Base-by-base conservation (phyloP, 2,888 invertebrate species). In the Sinhomidia bicolor region DNA sequence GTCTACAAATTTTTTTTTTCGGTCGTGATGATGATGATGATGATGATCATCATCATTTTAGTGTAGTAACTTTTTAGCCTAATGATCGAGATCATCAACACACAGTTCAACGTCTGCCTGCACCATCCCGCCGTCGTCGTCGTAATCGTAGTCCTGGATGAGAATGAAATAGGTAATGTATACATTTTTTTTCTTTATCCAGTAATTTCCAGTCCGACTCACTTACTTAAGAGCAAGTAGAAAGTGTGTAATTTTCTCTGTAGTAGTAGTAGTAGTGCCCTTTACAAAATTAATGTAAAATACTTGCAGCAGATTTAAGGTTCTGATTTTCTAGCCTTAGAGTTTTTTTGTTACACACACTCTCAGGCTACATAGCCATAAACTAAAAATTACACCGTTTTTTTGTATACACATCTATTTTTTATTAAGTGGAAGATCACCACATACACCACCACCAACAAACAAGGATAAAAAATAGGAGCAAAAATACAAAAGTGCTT, bases 61-160 rank as follows among this genome's bases (percentile, higher is more conserved):
- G 60, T n/a, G 9, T 36, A 80, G 79, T 57, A 32, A 60, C 60
- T 41, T 80, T 80, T 17, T 41, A 36, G 79, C 54, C 65, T 83
- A 83, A 83, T 83, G 83, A 83, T 83, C 83, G 57, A 71, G 83
- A 83, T 83, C 83, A 83, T 83, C 83, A 83, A 71, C 26, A 71
- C 23, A 47, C 47, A 44, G 44, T 14, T 9, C n/a, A 81, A 20
- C 83, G 83, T 83, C 68, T 68, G 68, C 68, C 71, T 83, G 71
- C 83, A 83, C 23, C 65, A 65, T 65, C 29, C 81, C 47, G 65
- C 17, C 80, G 41, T 60, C 60, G 41, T 80, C 36, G 36, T 36
- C 47, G 65, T n/a, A 60, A 23, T 60, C 60, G 41, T 80, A 3
- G 36, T 36, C 60, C 60, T 23, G 41, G 76, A n/a, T n/a, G n/a